Evolutionary conservation across 1,140 invertebrate species (phyloP).

Genomic region (Dryas iulia): DNA sequence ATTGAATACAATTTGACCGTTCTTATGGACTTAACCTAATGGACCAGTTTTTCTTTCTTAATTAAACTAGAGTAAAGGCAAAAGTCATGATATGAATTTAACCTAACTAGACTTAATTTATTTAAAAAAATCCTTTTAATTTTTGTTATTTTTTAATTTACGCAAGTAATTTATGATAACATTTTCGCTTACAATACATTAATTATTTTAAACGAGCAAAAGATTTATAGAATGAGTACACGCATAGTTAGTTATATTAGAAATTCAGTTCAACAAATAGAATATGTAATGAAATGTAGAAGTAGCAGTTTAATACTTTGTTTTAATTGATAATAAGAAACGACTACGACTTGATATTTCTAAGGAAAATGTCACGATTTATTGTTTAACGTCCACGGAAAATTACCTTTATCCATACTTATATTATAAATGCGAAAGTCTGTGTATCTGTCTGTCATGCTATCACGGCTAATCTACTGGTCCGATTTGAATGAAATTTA

Average conservation of each 20-base stretch:
- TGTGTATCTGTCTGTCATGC: too few relatives aligned
- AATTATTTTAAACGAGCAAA: constrained; percentile 2
- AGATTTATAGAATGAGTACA: constrained; percentile 5
- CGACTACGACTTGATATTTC: neutral
- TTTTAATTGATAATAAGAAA: constrained; percentile 7
- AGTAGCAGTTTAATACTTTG: neutral
- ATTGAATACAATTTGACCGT: too few relatives aligned
- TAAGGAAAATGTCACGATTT: neutral
- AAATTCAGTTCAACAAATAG: constrained; percentile 6
- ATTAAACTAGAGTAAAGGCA: too few relatives aligned
- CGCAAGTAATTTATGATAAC: neutral
- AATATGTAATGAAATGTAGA: neutral
- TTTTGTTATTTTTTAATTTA: neutral
- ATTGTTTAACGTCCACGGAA: constrained; percentile 3
- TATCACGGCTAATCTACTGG: too few relatives aligned
- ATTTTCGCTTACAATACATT: neutral
- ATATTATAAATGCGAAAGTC: too few relatives aligned
- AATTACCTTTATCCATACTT: neutral
- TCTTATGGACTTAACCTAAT: too few relatives aligned
- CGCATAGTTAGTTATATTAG: neutral
- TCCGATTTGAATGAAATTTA: too few relatives aligned
- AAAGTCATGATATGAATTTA: neutral
- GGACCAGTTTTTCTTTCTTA: too few relatives aligned
- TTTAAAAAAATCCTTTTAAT: neutral
- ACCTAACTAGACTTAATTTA: neutral